phyloP scores from a whole-genome alignment of 2,888 invertebrate genomes.

The Arenicola marina region DNA sequence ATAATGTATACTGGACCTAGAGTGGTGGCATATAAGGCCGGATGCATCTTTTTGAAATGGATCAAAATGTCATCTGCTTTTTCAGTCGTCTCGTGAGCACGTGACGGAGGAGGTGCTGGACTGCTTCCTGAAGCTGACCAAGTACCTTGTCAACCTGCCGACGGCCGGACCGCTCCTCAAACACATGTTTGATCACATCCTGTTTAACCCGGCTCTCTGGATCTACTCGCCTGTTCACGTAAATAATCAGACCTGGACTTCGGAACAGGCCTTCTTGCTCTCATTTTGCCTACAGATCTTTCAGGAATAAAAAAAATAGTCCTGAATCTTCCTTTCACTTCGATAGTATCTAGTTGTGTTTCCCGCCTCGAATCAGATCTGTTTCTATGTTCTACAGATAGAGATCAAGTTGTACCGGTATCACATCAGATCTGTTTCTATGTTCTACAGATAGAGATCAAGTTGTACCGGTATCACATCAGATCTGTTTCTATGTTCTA shows the following conservation, averaged over 20 bases:
- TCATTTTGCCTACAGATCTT: neutral
- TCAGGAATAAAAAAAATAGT: neutral
- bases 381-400: too few species aligned
- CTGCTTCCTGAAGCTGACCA: slow-evolving; percentile 61
- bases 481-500: too few species aligned
- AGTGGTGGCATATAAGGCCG: too few species aligned
- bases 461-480: too few species aligned
- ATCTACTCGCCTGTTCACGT: slow-evolving; percentile 96
- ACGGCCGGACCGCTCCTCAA: slow-evolving; percentile 60
- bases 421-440: too few species aligned
- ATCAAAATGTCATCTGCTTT: neutral
- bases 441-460: too few species aligned
- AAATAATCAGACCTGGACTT: too few species aligned
- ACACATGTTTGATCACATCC: slow-evolving; percentile 97
- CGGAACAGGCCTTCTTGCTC: neutral
- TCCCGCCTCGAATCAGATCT: too few species aligned
- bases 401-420: too few species aligned
- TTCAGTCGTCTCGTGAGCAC: slow-evolving; percentile 71
- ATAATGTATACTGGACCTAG: too few species aligned
- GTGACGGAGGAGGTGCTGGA: slow-evolving; percentile 91
- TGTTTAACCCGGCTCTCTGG: slow-evolving; percentile 99
- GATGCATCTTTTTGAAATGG: neutral
- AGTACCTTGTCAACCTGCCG: slow-evolving; percentile 55
- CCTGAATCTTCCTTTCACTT: neutral
- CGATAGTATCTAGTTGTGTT: too few species aligned